Conservation (phyloP, 1,140 invertebrate genomes). For the Hycleus cichorii region DNA sequence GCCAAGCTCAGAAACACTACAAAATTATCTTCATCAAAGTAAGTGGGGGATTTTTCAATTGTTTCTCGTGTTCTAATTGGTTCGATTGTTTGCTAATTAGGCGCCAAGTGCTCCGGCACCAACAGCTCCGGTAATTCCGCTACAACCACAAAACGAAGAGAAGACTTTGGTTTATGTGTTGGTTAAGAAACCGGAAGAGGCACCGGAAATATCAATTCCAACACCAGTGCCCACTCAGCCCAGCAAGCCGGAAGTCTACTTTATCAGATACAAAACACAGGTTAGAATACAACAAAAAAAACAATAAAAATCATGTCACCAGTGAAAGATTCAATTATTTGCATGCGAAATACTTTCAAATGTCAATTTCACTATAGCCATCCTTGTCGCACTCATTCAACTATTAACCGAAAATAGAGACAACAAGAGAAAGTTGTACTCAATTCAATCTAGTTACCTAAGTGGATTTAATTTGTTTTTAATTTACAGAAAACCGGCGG, state of each 20-base stretch:
- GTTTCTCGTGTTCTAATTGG: background rate
- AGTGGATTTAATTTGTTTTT: background rate
- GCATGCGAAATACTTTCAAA: background rate
- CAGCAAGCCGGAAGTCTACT: slow-evolving; percentile 80
- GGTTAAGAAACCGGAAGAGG: slow-evolving; percentile 80
- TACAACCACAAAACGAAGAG: slow-evolving; percentile 75
- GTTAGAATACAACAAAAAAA: slow-evolving; percentile 13
- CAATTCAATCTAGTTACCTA: background rate
- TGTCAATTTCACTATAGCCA: background rate
- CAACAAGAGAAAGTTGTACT: no score
- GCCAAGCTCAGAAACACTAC: slow-evolving; percentile 75
- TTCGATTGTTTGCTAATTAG: slow-evolving; percentile 17
- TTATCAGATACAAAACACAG: slow-evolving; percentile 82
- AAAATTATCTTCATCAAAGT: slow-evolving; percentile 83
- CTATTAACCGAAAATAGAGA: background rate
- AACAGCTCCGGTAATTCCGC: slow-evolving; percentile 66
- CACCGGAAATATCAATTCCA: slow-evolving; percentile 69
- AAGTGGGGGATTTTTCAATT: background rate
- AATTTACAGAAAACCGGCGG: slow-evolving; percentile 22
- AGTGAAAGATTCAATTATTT: background rate
- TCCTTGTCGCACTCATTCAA: background rate
- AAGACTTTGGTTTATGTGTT: slow-evolving; percentile 86
- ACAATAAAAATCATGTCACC: background rate
- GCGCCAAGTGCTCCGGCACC: slow-evolving; percentile 74
- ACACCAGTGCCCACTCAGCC: slow-evolving; percentile 73